Evolutionary conservation across 1,140 invertebrate genomes (phyloP).

Genomic region (Trachymyrmex septentrionalis): DNA sequence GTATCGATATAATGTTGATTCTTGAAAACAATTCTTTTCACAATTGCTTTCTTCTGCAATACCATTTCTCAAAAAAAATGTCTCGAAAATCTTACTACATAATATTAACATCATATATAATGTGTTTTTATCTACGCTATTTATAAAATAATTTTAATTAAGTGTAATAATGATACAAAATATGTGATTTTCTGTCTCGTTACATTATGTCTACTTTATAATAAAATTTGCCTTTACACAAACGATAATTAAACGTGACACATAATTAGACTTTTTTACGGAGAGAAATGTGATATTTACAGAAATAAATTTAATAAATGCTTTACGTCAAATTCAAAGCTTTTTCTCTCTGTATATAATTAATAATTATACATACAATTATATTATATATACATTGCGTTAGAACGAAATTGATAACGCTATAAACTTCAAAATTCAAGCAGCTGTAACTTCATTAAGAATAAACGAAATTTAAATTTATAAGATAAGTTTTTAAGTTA

Average conservation of each 20-base stretch:
- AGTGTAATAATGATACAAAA: neutral
- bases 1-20: neutral
- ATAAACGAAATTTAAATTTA: too few species aligned
- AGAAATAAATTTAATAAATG: neutral
- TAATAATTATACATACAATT: neutral
- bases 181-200: neutral
- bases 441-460: too few species aligned
- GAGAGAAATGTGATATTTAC: neutral
- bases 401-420: too few species aligned
- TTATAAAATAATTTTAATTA: neutral
- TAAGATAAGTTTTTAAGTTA: too few species aligned
- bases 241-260: conserved; percentile 3
- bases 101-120: neutral
- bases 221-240: neutral
- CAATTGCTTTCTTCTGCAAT: neutral
- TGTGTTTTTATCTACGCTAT: neutral
- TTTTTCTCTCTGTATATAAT: neutral
- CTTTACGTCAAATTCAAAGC: conserved; percentile 1
- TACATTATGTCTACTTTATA: neutral
- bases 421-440: too few species aligned
- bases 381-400: neutral
- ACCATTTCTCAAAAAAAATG: neutral
- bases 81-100: neutral
- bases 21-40: conserved; percentile 39
- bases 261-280: neutral